Conservation (phyloP, 1,140 invertebrate species). For the Carposina sasakii region DNA sequence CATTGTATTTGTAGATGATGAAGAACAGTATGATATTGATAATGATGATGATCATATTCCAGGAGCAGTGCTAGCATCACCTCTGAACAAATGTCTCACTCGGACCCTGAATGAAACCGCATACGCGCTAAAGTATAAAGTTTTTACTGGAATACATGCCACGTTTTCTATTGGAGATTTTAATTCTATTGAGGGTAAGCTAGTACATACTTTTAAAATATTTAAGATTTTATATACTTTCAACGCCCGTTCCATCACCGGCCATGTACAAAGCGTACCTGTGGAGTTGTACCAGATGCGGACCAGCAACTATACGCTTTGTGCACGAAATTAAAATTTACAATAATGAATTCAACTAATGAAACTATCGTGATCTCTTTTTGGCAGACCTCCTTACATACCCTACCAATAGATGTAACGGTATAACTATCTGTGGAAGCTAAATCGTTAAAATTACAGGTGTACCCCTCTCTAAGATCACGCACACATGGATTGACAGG, state of each 20-base stretch:
- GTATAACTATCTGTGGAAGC: not conserved
- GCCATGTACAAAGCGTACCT: not conserved
- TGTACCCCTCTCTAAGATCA: not conserved
- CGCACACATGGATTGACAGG: not conserved
- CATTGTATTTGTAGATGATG: too few relatives aligned
- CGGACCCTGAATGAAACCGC: too few relatives aligned
- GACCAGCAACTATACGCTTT: not conserved
- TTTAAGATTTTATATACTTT: not conserved
- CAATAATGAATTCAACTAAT: not conserved
- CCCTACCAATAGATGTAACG: too few relatives aligned
- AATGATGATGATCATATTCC: too few relatives aligned
- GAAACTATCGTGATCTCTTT: not conserved
- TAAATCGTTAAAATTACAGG: not conserved
- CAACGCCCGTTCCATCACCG: not conserved
- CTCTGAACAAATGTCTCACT: too few relatives aligned
- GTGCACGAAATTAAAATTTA: not conserved
- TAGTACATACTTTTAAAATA: not conserved
- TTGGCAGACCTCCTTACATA: not conserved
- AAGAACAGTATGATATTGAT: too few relatives aligned
- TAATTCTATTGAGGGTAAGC: not conserved
- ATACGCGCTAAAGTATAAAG: too few relatives aligned
- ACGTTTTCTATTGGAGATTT: not conserved
- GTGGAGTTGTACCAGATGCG: not conserved
- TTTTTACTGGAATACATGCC: too few relatives aligned
- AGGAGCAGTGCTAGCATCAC: too few relatives aligned